Base-by-base conservation (phyloP, 2,113 vertebrate species). In the Mus pahari region DNA sequence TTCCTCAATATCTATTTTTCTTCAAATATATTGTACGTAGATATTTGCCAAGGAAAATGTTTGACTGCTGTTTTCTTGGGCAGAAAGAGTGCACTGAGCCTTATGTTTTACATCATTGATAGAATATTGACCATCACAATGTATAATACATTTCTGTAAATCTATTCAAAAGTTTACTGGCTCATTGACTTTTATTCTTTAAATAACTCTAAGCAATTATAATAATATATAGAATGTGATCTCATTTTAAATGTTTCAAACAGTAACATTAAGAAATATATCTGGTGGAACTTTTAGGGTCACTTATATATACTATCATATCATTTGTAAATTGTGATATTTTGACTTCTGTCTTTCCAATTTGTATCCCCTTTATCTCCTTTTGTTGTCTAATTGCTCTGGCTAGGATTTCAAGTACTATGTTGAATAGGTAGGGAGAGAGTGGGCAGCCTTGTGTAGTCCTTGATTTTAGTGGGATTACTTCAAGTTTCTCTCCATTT, bases 251-350 rank as follows among this genome's bases (percentile, higher is more conserved):
- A 83, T 91, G 11, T 55, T 71, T 92, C 8, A 50, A 92, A 53
- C 90, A 95, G 12, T 79, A 90, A 95, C 66, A 36, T 39, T 92
- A n/a, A n/a, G n/a, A n/a, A n/a, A n/a, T n/a, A n/a, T n/a, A n/a
- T n/a, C n/a, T n/a, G n/a, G n/a, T n/a, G n/a, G n/a, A n/a, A n/a
- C n/a, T n/a, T n/a, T n/a, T n/a, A n/a, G n/a, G n/a, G n/a, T n/a
- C n/a, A n/a, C n/a, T n/a, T n/a, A n/a, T n/a, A n/a, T n/a, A n/a
- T n/a, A n/a, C n/a, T n/a, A n/a, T n/a, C n/a, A n/a, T n/a, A n/a
- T n/a, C n/a, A n/a, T n/a, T n/a, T n/a, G n/a, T n/a, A n/a, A n/a
- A n/a, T n/a, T n/a, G n/a, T n/a, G n/a, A n/a, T n/a, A n/a, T n/a
- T n/a, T n/a, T n/a, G n/a, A n/a, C n/a, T n/a, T n/a, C n/a, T n/a